Base-by-base conservation (phyloP, 2,797 vertebrate species). In the Dryobates pubescens region DNA sequence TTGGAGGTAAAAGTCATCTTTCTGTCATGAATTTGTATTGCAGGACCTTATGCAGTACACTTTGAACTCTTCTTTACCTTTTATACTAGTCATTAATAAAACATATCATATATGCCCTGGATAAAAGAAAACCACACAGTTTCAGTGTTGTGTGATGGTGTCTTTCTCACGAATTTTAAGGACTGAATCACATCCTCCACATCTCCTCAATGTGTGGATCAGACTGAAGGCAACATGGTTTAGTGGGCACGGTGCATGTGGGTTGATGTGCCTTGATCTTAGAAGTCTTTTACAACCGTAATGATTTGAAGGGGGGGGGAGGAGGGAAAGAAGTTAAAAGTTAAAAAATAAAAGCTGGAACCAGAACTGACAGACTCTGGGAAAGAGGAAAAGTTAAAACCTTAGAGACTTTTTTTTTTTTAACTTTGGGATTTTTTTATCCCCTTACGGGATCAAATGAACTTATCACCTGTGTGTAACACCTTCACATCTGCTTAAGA, bases 401-500 rank as follows among this genome's bases (percentile, higher is more conserved):
- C 45, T 92, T 67, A 45, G 1, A 38, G n/a, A 32, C 4, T 27
- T 13, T 3, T 2, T 29, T 73, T 68, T 71, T 78, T 78, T 23
- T 2, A 86, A 45, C 36, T 92, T 64, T 27, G 53, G 8, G 38
- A 10, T 17, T 63, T 77, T 91, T 87, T 79, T 71, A 75, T 72
- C 59, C 11, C 61, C 26, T 87, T 43, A 47, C 26, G 36, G 47
- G 86, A 78, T 18, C 30, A 90, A 88, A 70, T 74, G 36, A 71
- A 91, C 65, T 91, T 91, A 23, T 77, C 73, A 78, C 20, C 45
- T 82, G 41, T 85, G 47, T 43, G 36, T 74, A 90, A 34, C 34
- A 58, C 61, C 56, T 76, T 69, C 90, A 81, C 65, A 94, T 87
- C 74, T 94, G 29, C 75, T 94, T 68, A 41, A 90, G 64, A 75